Conservation (phyloP, 2,113 vertebrate genomes). For the Zosterops japonicus region DNA sequence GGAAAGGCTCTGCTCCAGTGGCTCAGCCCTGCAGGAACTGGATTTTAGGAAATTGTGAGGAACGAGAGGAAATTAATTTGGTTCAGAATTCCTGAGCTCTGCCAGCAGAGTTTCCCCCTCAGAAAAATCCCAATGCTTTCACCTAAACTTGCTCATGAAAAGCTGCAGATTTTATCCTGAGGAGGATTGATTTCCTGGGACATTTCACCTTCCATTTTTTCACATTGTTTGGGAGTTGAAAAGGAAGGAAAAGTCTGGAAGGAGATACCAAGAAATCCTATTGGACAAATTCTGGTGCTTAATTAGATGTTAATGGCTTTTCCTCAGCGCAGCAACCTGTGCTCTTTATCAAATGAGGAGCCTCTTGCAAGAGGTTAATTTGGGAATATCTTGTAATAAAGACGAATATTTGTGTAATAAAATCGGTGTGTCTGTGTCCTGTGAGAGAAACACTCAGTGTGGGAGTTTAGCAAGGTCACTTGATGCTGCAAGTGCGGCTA, state of each 20-base stretch:
- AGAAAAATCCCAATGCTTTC: background rate
- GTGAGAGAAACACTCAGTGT: background rate
- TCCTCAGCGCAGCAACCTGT: background rate
- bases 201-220: background rate
- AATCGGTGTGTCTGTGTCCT: background rate
- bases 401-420: slow-evolving; percentile 24
- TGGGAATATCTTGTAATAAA: slow-evolving; percentile 9
- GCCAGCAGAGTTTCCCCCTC: background rate
- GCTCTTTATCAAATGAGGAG: background rate
- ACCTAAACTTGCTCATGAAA: background rate
- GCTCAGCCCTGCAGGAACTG: background rate
- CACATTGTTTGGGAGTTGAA: background rate
- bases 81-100: background rate
- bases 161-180: background rate
- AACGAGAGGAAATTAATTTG: background rate
- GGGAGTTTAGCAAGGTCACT: slow-evolving; percentile 19
- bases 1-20: background rate
- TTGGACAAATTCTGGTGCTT: background rate
- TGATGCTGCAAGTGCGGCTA: background rate
- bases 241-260: background rate
- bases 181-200: background rate
- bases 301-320: slow-evolving; percentile 18
- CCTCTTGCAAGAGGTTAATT: slow-evolving; percentile 1
- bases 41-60: background rate
- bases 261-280: background rate